Evolutionary conservation across 2,113 vertebrate species (phyloP).

Genomic region (Ictalurus furcatus): DNA sequence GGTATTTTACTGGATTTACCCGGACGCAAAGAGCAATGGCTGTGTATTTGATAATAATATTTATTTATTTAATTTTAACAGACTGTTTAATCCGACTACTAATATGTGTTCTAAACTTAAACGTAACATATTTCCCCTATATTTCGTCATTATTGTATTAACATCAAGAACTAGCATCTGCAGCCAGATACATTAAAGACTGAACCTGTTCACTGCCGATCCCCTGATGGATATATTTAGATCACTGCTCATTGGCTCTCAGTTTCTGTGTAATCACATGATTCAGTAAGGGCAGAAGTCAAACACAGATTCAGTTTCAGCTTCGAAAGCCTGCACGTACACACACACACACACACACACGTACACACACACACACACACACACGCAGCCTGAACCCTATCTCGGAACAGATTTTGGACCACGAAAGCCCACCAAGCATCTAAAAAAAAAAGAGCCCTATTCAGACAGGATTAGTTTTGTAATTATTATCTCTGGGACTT

Average conservation of each 20-base stretch:
- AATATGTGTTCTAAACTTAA: background rate
- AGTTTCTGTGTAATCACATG: conserved; percentile 17
- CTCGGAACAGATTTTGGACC: background rate
- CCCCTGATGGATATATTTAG: background rate
- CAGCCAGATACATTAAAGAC: background rate
- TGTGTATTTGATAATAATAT: background rate
- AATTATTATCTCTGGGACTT: too few relatives aligned
- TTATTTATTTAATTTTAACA: background rate
- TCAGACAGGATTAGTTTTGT: too few relatives aligned
- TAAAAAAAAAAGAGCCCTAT: too few relatives aligned
- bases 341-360: background rate
- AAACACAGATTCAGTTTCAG: conserved; percentile 63
- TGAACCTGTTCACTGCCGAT: background rate
- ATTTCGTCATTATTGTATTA: background rate
- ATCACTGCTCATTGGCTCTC: background rate
- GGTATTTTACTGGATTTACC: background rate
- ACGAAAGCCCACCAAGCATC: too few relatives aligned
- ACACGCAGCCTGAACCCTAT: background rate
- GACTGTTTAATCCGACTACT: background rate
- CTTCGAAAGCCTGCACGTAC: background rate
- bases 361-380: background rate
- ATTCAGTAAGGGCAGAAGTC: background rate
- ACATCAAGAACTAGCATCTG: background rate
- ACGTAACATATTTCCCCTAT: background rate
- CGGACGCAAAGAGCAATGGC: background rate